Conservation (phyloP, 2,888 invertebrate species). For the Rhagium mordax region DNA sequence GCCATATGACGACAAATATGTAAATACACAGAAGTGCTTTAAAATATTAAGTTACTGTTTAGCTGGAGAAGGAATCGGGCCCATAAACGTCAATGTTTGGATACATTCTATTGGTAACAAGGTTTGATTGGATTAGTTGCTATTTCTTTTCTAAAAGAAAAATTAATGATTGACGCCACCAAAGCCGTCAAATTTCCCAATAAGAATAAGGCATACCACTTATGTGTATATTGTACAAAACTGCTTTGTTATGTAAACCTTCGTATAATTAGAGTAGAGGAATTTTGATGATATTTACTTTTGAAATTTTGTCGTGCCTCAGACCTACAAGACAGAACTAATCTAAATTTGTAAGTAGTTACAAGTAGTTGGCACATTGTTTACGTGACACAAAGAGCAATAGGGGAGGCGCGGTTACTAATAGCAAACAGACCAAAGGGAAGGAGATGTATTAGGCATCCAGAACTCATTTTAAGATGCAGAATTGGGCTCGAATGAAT, state of each 20-base stretch:
- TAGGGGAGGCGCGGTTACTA: constrained; percentile 25
- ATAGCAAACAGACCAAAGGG: constrained; percentile 27
- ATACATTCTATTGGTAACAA: too few relatives aligned
- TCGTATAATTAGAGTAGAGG: neutral
- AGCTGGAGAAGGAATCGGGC: too few relatives aligned
- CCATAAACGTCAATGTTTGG: too few relatives aligned
- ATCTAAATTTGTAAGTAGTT: constrained; percentile 46
- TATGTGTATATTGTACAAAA: neutral
- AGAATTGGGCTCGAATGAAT: neutral
- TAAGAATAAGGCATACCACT: neutral
- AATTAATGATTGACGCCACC: too few relatives aligned
- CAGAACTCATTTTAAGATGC: neutral
- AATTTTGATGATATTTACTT: neutral
- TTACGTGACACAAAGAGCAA: constrained; percentile 40
- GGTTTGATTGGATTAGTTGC: too few relatives aligned
- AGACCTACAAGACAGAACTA: constrained; percentile 28
- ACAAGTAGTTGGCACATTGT: constrained; percentile 45
- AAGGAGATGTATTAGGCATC: neutral
- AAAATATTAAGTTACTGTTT: neutral
- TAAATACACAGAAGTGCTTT: constrained; percentile 2
- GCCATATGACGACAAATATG: constrained; percentile 7
- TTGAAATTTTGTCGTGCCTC: neutral
- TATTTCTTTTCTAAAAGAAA: too few relatives aligned
- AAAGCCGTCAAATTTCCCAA: neutral
- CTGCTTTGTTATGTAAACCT: neutral